These are phyloP conservation scores for Aspidiotus rigidus DNA, from an alignment of 2,888 invertebrate genomes.

Conservation along the genomic window DNA sequence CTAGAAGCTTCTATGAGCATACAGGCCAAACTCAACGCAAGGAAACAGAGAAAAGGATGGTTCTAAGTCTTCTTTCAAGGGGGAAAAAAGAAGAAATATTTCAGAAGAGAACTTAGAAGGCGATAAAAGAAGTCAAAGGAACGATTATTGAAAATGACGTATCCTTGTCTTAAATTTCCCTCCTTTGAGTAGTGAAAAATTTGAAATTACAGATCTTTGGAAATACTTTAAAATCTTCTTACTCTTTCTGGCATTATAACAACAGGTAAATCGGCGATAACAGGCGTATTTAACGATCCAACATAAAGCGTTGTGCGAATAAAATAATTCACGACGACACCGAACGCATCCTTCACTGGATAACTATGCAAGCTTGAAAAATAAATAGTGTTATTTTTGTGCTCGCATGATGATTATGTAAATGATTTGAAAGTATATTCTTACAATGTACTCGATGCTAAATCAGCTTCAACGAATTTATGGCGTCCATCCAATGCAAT, in stretches of 20 bases:
- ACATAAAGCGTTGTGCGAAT: constrained; percentile 89
- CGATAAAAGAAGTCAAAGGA: too few relatives aligned
- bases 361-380: constrained; percentile 16
- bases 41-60: too few relatives aligned
- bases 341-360: constrained; percentile 73
- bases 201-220: too few relatives aligned
- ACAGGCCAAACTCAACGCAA: too few relatives aligned
- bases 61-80: too few relatives aligned
- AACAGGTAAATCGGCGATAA: constrained; percentile 83
- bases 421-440: not conserved
- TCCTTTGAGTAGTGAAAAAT: too few relatives aligned
- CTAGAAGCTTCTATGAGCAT: too few relatives aligned
- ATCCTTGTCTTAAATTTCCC: too few relatives aligned
- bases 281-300: constrained; percentile 60
- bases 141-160: too few relatives aligned
- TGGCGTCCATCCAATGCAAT: constrained; percentile 12
- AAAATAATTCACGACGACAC: constrained; percentile 90
- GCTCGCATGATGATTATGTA: too few relatives aligned
- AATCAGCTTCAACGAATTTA: constrained; percentile 8
- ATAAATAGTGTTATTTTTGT: not conserved
- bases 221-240: constrained; percentile 20
- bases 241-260: constrained; percentile 86
- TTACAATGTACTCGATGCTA: constrained; percentile 25
- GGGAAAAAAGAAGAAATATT: too few relatives aligned
- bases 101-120: too few relatives aligned